Percentiles rank a stretch among this genome's conserved stretches.
Evolutionary conservation across 2,888 invertebrate species (phyloP).

Genomic region (Ganaspis brasiliensis): DNA sequence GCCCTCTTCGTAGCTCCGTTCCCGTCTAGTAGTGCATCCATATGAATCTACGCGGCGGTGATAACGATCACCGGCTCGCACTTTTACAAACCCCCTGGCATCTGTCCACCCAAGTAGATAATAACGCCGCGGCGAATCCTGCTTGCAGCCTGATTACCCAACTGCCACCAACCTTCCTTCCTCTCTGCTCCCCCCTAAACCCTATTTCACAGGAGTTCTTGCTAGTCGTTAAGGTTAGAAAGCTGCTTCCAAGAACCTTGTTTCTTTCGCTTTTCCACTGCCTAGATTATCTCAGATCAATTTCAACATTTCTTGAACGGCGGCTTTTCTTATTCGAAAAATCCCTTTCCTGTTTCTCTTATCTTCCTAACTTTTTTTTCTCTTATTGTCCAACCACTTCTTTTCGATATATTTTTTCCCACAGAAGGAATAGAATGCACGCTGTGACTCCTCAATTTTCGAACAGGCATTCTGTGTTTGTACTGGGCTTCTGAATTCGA

Average conservation of each 20-base stretch:
- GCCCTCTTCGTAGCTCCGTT: slow-evolving; percentile 37
- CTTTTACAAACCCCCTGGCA: slow-evolving; percentile 71
- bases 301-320: slow-evolving; percentile 18
- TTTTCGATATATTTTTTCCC: no score
- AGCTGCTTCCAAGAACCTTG: slow-evolving; percentile 55
- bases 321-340: neutral
- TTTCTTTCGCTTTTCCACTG: slow-evolving; percentile 30
- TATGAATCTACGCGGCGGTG: slow-evolving; percentile 68
- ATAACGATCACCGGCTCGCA: slow-evolving; percentile 73
- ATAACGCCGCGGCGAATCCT: slow-evolving; percentile 73
- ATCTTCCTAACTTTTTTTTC: slow-evolving; percentile 20
- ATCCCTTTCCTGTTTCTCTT: neutral
- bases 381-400: no score
- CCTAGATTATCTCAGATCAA: slow-evolving; percentile 15
- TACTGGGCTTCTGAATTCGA: neutral
- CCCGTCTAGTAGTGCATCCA: slow-evolving; percentile 68
- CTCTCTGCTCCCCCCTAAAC: slow-evolving; percentile 20
- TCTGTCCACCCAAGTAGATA: slow-evolving; percentile 77
- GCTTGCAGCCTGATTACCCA: slow-evolving; percentile 70
- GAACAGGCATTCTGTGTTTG: no score
- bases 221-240: slow-evolving; percentile 49
- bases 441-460: slow-evolving; percentile 1
- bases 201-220: slow-evolving; percentile 53
- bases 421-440: no score
- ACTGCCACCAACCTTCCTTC: slow-evolving; percentile 63